phyloP scores from a whole-genome alignment of 2,113 vertebrate species.

The Ictidomys tridecemlineatus region DNA sequence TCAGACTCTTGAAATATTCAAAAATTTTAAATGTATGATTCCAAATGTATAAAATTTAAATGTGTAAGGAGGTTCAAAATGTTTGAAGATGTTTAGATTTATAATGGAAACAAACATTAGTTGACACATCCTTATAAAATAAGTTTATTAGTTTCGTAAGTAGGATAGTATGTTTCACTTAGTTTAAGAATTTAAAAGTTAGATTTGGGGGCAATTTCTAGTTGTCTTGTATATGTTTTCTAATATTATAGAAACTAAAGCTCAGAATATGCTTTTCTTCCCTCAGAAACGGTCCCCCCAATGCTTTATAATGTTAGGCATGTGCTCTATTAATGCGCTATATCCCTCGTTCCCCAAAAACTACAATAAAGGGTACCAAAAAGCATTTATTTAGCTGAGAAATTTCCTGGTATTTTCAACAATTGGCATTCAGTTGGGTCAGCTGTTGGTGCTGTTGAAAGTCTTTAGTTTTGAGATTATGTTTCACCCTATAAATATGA shows the following conservation, averaged over 20 bases:
- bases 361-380: background rate
- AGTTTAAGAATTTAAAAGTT: background rate
- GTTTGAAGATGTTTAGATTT: slow-evolving; percentile 28
- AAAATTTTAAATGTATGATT: background rate
- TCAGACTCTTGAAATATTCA: background rate
- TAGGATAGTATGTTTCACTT: background rate
- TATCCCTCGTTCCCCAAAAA: background rate
- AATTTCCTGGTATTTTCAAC: background rate
- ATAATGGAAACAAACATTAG: background rate
- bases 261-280: background rate
- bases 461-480: background rate
- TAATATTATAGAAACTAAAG: background rate
- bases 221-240: too few relatives aligned
- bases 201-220: background rate
- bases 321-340: background rate
- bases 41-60: background rate
- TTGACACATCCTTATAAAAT: background rate
- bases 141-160: background rate
- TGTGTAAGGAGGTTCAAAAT: background rate
- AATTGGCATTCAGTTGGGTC: background rate
- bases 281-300: background rate
- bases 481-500: background rate
- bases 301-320: background rate
- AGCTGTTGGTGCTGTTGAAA: background rate
- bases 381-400: background rate